Conservation (phyloP, 2,797 vertebrate species). For the Sternarchorhynchus goeldii region DNA sequence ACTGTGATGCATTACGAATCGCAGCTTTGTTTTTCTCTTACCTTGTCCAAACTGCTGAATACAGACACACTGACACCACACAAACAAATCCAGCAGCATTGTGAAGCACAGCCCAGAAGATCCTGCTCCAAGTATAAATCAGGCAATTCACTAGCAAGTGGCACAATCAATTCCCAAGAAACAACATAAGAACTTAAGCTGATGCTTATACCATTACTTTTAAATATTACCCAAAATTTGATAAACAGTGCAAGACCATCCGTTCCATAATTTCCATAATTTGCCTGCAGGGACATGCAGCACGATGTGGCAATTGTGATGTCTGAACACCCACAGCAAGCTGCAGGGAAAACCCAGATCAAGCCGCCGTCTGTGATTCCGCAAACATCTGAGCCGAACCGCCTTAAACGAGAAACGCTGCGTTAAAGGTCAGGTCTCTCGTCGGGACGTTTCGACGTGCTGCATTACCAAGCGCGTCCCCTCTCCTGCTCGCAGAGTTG, state of each 20-base stretch:
- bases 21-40: too few species aligned
- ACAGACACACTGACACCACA: neutral
- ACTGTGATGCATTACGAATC: neutral
- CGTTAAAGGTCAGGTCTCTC: slow-evolving; percentile 52
- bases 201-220: slow-evolving; percentile 19
- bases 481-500: slow-evolving; percentile 8
- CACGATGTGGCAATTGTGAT: slow-evolving; percentile 24
- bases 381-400: slow-evolving; percentile 45
- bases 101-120: neutral
- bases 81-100: neutral
- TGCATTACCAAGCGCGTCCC: slow-evolving; percentile 21
- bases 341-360: slow-evolving; percentile 47
- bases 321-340: slow-evolving; percentile 44
- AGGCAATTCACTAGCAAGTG: neutral
- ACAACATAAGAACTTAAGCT: slow-evolving; percentile 13
- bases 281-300: slow-evolving; percentile 45
- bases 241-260: slow-evolving; percentile 27
- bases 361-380: slow-evolving; percentile 45
- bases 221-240: slow-evolving; percentile 26
- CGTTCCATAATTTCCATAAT: slow-evolving; percentile 49
- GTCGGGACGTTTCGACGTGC: slow-evolving; percentile 16
- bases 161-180: slow-evolving; percentile 13
- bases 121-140: neutral
- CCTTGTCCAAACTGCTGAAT: too few species aligned
- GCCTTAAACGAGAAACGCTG: slow-evolving; percentile 47